These are phyloP conservation scores for Pterocles orientalis DNA, from an alignment of 2,113 vertebrate species.

Conservation along the genomic window DNA sequence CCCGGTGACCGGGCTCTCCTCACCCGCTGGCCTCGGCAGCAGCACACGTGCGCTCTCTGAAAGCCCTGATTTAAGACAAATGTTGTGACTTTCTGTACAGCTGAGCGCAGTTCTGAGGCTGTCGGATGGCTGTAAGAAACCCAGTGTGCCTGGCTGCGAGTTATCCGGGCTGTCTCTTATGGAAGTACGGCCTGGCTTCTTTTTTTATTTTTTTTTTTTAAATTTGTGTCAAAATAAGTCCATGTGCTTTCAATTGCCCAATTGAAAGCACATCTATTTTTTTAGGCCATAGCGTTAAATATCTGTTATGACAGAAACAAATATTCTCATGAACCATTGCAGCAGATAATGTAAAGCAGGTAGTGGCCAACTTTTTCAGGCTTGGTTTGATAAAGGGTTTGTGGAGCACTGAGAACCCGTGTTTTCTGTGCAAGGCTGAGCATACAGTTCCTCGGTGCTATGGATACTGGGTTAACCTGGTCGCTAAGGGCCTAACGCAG, in stretches of 20 bases:
- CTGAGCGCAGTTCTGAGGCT: not conserved
- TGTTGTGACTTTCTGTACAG: not conserved
- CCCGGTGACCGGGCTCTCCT: not conserved
- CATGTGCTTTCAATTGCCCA: not conserved
- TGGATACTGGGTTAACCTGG: not conserved
- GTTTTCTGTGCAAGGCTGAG: not conserved
- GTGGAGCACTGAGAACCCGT: not conserved
- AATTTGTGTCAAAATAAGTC: not conserved
- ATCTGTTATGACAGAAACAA: not conserved
- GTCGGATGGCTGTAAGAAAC: not conserved
- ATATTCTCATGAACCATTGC: not conserved
- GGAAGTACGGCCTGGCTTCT: not conserved
- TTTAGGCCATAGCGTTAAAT: not conserved
- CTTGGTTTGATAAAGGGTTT: not conserved
- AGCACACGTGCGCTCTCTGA: not conserved
- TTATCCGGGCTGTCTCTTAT: not conserved
- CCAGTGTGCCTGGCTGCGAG: not conserved
- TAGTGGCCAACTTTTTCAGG: not conserved
- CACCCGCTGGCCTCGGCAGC: not conserved
- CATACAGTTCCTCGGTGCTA: not conserved
- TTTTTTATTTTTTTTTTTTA: not conserved
- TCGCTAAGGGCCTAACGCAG: not conserved
- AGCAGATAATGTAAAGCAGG: not conserved
- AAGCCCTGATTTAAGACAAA: slow-evolving; percentile 24
- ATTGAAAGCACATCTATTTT: not conserved